Percentiles rank a stretch among this genome's conserved stretches.
Evolutionary conservation across 2,888 invertebrate genomes (phyloP).

Genomic region (Criorhina ranunculi): DNA sequence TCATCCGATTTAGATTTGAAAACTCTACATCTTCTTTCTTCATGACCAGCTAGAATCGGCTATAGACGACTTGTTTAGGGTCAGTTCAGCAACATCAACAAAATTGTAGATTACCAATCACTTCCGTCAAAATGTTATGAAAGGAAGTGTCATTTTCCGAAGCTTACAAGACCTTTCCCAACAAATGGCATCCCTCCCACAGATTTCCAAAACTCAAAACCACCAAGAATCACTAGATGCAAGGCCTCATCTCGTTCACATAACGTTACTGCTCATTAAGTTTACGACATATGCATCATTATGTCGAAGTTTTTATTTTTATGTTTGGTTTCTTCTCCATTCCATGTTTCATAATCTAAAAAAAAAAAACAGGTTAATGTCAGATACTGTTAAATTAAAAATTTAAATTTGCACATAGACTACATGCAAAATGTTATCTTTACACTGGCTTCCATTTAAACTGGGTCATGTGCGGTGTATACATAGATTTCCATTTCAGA

Average conservation of each 20-base stretch:
- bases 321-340: background rate
- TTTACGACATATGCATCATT: background rate
- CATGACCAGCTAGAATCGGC: no score
- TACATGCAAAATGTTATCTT: slow-evolving; percentile 21
- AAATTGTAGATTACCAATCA: no score
- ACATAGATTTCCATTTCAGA: slow-evolving; percentile 38
- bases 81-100: no score
- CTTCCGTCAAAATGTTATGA: no score
- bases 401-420: slow-evolving; percentile 26
- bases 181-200: no score
- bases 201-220: no score
- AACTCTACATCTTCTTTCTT: no score
- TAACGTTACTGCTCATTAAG: slow-evolving; percentile 20
- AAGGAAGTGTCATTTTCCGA: no score
- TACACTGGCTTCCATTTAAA: slow-evolving; percentile 7
- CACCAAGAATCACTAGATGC: no score
- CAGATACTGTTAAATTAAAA: slow-evolving; percentile 28
- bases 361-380: slow-evolving; percentile 15
- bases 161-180: no score
- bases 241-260: background rate
- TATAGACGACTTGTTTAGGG: no score
- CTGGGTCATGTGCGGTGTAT: slow-evolving; percentile 48
- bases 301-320: background rate
- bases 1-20: no score
- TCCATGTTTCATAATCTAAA: slow-evolving; percentile 18